phyloP scores from a whole-genome alignment of 2,797 vertebrate genomes.

The Adelosebastes latens region DNA sequence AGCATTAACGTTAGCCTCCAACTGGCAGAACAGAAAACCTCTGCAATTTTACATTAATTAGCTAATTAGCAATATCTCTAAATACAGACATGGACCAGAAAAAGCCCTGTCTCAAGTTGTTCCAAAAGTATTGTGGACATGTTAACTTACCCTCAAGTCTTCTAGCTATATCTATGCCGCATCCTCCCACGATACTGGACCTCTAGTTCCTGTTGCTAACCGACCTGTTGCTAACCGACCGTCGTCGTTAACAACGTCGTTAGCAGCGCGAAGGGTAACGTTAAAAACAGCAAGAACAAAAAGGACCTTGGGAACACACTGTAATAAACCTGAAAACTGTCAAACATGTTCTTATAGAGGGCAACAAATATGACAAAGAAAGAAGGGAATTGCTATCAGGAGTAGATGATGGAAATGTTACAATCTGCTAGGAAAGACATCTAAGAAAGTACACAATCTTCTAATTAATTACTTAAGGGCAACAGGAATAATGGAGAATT shows the following conservation, averaged over 20 bases:
- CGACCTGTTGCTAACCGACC: not conserved
- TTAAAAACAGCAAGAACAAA: not conserved
- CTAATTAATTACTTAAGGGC: no score
- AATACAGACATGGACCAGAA: not conserved
- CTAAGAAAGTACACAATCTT: no score
- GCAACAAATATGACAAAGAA: no score
- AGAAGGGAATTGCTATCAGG: no score
- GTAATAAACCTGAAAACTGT: no score
- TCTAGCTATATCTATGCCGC: not conserved
- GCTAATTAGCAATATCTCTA: not conserved
- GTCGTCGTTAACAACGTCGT: not conserved
- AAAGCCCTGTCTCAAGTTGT: no score
- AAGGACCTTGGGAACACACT: not conserved
- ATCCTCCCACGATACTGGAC: not conserved
- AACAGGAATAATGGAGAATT: no score
- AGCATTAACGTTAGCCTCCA: not conserved
- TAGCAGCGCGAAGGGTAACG: not conserved
- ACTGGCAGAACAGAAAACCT: no score
- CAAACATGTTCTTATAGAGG: no score
- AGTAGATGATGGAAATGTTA: no score
- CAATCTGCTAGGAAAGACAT: no score
- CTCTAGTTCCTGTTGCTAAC: no score
- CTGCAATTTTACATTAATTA: not conserved
- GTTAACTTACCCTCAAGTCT: not conserved
- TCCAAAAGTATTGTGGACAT: fast-evolving